Conservation (phyloP, 2,113 vertebrate genomes). For the Triplophysa dalaica region DNA sequence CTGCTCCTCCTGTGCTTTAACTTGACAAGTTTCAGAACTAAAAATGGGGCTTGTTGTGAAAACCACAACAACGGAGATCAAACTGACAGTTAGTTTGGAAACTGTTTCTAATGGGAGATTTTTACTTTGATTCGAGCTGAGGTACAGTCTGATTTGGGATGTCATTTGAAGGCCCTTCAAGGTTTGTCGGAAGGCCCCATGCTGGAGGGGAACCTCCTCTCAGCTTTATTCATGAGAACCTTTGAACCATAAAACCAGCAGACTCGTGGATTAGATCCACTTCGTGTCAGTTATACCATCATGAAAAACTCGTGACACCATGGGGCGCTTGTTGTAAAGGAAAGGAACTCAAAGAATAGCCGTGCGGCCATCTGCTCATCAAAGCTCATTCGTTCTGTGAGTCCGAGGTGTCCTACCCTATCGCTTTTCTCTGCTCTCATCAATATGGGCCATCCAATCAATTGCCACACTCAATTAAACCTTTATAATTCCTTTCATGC, state of each 20-base stretch:
- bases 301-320: constrained; percentile 84
- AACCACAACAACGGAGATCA: not conserved
- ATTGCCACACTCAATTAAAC: constrained; percentile 94
- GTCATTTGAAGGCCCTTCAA: not conserved
- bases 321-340: constrained; percentile 84
- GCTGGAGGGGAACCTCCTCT: not conserved
- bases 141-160: not conserved
- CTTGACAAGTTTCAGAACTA: not conserved
- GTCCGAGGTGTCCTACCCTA: constrained; percentile 10
- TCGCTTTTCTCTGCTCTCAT: constrained; percentile 66
- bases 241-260: constrained; percentile 60
- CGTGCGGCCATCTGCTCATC: constrained; percentile 88
- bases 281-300: constrained; percentile 77
- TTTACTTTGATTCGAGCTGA: constrained; percentile 5
- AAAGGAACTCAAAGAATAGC: constrained; percentile 78
- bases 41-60: not conserved
- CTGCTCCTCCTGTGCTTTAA: not conserved
- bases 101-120: not conserved
- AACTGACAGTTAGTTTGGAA: not conserved
- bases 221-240: not conserved
- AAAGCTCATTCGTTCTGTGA: constrained; percentile 47
- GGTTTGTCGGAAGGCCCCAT: not conserved
- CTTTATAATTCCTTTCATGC: constrained; percentile 80
- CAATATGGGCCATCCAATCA: constrained; percentile 81
- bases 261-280: constrained; percentile 70